Evolutionary conservation across 2,888 invertebrate genomes (phyloP).

Genomic region (Bombyx huttoni): DNA sequence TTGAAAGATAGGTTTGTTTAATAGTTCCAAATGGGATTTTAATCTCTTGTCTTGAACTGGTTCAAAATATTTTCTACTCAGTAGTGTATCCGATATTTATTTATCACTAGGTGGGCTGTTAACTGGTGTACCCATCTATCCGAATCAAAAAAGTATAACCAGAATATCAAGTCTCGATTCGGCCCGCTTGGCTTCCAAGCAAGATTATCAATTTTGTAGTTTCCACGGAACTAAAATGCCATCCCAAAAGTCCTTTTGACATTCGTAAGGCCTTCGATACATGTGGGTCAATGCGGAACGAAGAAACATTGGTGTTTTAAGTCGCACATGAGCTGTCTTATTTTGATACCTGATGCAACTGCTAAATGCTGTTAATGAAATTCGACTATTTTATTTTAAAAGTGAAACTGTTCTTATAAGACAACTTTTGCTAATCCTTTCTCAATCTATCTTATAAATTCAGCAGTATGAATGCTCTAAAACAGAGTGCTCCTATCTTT

Average conservation of each 20-base stretch:
- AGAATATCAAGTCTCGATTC: not conserved
- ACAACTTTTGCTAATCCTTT: too few species aligned
- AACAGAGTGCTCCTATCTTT: too few species aligned
- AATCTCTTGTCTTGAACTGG: too few species aligned
- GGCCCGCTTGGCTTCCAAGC: not conserved
- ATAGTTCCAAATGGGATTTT: too few species aligned
- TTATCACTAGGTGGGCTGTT: not conserved
- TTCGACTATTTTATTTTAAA: too few species aligned
- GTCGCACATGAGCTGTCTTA: not conserved
- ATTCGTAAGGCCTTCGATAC: conserved; percentile 46
- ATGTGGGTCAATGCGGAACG: conserved; percentile 49
- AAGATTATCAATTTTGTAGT: conserved; percentile 14
- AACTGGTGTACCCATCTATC: not conserved
- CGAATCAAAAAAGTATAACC: not conserved
- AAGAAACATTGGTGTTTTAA: conserved; percentile 2
- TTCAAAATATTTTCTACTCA: too few species aligned
- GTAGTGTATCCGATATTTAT: too few species aligned
- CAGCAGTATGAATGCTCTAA: too few species aligned
- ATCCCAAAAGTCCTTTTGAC: conserved; percentile 59
- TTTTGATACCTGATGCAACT: not conserved
- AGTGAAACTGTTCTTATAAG: not conserved
- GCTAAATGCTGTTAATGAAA: too few species aligned
- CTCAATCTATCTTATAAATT: too few species aligned
- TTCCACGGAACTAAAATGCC: conserved; percentile 37
- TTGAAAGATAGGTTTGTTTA: too few species aligned